Base-by-base conservation (phyloP, 2,888 invertebrate genomes). In the Heliothis peltigera region DNA sequence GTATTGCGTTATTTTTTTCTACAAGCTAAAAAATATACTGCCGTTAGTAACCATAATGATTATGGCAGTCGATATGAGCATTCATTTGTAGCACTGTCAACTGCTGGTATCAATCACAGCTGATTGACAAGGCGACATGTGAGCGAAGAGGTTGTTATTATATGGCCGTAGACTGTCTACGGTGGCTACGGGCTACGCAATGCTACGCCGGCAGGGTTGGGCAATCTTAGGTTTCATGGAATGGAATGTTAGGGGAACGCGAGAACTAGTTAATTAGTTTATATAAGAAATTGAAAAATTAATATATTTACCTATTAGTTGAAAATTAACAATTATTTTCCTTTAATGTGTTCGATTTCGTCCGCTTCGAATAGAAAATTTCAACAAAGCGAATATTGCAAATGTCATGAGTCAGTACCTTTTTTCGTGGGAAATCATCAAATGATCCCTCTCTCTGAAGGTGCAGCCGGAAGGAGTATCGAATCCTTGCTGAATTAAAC, bases 191-290 rank as follows among this genome's bases (percentile, higher is more conserved):
- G 4, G 32, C 59, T 70, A 70, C 62, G 35, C 6, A 46, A 15
- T 28, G 64, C 55, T 71, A 70, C 70, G 70, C 18, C 5, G 42
- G 35, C 10, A 12, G 57, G 68, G 69, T 69, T 58, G 19, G 1
- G 2, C 25, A n/a, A 6, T 3, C 8, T 39, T 39, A 32, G 32
- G 39, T n/a, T 15, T n/a, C 25, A 25, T 17, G 58, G 48, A 15
- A 15, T 35, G 8, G 7, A 0, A 8, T 28, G 28, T 8, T 0
- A 28, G 28, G 28, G 8, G n/a, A n/a, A n/a, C n/a, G n/a, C n/a
- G n/a, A n/a, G n/a, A n/a, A n/a, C n/a, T n/a, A n/a, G n/a, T n/a
- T n/a, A n/a, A n/a, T n/a, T n/a, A n/a, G n/a, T n/a, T n/a, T n/a
- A n/a, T n/a, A n/a, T n/a, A n/a, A n/a, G n/a, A n/a, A n/a, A n/a